Conservation (phyloP, 2,888 invertebrate species). For the Acanthopleura granulata region DNA sequence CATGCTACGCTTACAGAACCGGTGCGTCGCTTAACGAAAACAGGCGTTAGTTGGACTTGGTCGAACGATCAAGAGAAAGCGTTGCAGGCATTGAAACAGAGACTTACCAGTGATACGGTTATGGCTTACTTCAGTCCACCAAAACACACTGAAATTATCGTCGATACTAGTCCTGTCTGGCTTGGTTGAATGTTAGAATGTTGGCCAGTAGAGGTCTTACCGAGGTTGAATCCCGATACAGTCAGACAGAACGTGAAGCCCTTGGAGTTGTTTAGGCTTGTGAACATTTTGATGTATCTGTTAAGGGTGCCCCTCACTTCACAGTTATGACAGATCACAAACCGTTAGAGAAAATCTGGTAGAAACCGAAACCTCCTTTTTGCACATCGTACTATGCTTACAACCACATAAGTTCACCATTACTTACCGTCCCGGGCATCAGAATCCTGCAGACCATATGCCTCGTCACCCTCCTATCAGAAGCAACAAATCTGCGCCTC, state of each 20-base stretch:
- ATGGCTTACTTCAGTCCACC: slow-evolving; percentile 36
- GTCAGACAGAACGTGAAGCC: slow-evolving; percentile 41
- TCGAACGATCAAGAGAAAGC: slow-evolving; percentile 29
- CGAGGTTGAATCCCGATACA: slow-evolving; percentile 35
- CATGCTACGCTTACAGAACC: slow-evolving; percentile 38
- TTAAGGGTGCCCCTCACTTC: slow-evolving; percentile 37
- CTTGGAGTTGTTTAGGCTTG: slow-evolving; percentile 42
- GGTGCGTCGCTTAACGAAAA: slow-evolving; percentile 35
- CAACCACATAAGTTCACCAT: slow-evolving; percentile 34
- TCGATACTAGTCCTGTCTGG: slow-evolving; percentile 41
- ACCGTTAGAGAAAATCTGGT: slow-evolving; percentile 32
- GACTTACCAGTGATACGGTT: slow-evolving; percentile 31
- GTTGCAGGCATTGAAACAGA: slow-evolving; percentile 31
- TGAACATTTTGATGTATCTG: slow-evolving; percentile 42
- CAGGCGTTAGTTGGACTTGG: slow-evolving; percentile 38
- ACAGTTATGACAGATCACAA: slow-evolving; percentile 43
- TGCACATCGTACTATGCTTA: slow-evolving; percentile 39
- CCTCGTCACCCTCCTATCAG: slow-evolving; percentile 32
- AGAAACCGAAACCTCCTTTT: slow-evolving; percentile 32
- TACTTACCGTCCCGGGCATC: slow-evolving; percentile 31
- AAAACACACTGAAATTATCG: slow-evolving; percentile 30
- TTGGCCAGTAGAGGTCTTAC: slow-evolving; percentile 12
- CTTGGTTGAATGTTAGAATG: slow-evolving; percentile 36
- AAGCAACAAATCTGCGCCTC: background rate
- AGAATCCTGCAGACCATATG: slow-evolving; percentile 41